Conservation (phyloP, 2,113 vertebrate genomes). For the Dipodomys ordii region DNA sequence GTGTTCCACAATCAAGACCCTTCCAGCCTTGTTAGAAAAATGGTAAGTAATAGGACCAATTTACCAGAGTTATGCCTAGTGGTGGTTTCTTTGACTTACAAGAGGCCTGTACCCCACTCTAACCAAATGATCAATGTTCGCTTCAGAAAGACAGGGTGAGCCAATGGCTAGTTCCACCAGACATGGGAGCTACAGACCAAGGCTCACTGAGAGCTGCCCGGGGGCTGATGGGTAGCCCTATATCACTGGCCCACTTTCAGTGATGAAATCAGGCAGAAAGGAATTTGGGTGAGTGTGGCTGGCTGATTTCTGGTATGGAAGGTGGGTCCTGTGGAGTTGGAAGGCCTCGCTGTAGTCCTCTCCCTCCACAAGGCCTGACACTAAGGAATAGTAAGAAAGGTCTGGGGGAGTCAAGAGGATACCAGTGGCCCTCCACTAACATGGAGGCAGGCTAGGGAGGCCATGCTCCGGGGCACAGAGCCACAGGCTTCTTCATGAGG, state of each 20-base stretch:
- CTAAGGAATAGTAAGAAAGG: neutral
- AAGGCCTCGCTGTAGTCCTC: neutral
- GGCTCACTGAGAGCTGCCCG: neutral
- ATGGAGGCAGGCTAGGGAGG: neutral
- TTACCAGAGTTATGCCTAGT: neutral
- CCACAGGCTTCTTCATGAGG: neutral
- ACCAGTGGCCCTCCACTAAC: neutral
- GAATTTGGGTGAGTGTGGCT: too few species aligned
- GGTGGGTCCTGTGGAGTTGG: too few species aligned
- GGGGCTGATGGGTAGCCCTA: neutral
- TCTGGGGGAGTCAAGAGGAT: neutral
- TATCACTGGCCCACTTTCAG: neutral
- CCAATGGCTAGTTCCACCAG: too few species aligned
- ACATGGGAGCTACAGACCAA: neutral
- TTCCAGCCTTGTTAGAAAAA: neutral
- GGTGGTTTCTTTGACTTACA: neutral
- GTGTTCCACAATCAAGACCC: neutral
- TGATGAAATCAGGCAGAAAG: neutral
- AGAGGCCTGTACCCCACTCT: neutral
- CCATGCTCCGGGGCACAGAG: rapidly evolving
- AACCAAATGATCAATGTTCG: neutral
- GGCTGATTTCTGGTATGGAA: too few species aligned
- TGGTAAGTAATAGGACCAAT: neutral
- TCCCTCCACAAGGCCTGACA: neutral
- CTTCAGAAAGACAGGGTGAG: neutral